Evolutionary conservation across 2,888 invertebrate species (phyloP), one percentile per base, ranked within the genome.

Genomic region (Spodoptera littoralis): DNA sequence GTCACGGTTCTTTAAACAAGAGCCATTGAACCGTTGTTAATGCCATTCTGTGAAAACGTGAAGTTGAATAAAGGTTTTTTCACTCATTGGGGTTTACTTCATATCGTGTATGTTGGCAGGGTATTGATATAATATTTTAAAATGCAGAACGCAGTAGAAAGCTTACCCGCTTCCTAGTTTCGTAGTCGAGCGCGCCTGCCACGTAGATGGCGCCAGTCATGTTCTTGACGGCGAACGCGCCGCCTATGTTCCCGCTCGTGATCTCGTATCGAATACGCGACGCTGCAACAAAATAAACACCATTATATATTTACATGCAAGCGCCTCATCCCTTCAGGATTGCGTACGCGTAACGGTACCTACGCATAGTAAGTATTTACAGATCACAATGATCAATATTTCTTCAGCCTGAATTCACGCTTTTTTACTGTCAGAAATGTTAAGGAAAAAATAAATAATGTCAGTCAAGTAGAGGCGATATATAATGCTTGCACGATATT

Each of bases 221-320:
- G 95, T 98, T 98, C 95, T 99, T 98, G 90, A 99, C 99, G 83
- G 98, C 99, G 92, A 99, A 99, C 45, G 99, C 99, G 84, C 99
- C 99, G 75, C 99, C 99, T 96, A 98, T 97, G 97, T 99, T 99
- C 96, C 99, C 99, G 96, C 98, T 98, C 95, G 98, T 99, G 95
- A 99, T 99, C 97, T 99, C 99, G 96, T 99, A 99, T 96, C 98
- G 98, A 96, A 99, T 98, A 96, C 98, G 98, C 95, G 99, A 99
- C 92, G 98, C 99, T 98, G 96, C 70, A 93, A 94, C 84, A 90
- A 90, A 88, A 87, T 80, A 86, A 83, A 84, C 75, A 84, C 36
- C 71, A 76, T 80, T 77, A 74, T 79, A 75, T 65, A 67, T 63
- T 53, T 59, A 77, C 36, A 36, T 69, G 60, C 65, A 70, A 44